phyloP scores from a whole-genome alignment of 2,797 vertebrate species.

The Myotis pilosus region DNA sequence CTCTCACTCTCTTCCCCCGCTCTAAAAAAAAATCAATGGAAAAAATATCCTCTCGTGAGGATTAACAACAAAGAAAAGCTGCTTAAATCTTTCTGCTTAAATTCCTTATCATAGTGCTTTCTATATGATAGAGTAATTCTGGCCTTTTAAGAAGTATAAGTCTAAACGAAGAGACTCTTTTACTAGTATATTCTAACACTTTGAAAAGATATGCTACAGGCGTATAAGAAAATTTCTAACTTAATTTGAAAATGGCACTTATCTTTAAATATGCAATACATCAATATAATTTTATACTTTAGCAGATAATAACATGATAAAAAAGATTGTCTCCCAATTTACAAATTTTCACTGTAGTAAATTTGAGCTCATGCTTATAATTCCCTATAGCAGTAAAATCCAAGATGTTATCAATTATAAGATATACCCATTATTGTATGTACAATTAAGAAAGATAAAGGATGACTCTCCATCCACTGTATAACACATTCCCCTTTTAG shows the following conservation, averaged over 20 bases:
- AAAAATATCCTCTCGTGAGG: too few relatives aligned
- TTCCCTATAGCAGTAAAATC: conserved; percentile 54
- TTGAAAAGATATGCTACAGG: not conserved
- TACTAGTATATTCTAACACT: not conserved
- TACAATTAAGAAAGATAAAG: conserved; percentile 32
- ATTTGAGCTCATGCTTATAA: not conserved
- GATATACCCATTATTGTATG: not conserved
- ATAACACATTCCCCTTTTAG: conserved; percentile 10
- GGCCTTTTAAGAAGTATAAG: not conserved
- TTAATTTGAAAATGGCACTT: conserved; percentile 33
- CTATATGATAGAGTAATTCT: not conserved
- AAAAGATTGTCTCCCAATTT: conserved; percentile 3
- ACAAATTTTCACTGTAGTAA: conserved; percentile 12
- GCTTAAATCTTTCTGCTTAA: conserved; percentile 30
- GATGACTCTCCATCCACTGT: not conserved
- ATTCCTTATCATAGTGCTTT: conserved; percentile 5
- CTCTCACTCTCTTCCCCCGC: too few relatives aligned
- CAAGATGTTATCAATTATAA: conserved; percentile 34
- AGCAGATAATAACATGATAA: not conserved
- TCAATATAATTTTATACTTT: conserved; percentile 26
- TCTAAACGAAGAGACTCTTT: not conserved
- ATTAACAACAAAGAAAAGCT: not conserved
- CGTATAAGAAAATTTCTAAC: conserved; percentile 33
- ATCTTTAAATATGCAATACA: conserved; percentile 30
- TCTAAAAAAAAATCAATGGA: too few relatives aligned